Percentiles rank a stretch among this genome's conserved stretches.
These are phyloP conservation scores for Ennomos quercinarius DNA, from an alignment of 2,888 invertebrate species.

Conservation along the genomic window DNA sequence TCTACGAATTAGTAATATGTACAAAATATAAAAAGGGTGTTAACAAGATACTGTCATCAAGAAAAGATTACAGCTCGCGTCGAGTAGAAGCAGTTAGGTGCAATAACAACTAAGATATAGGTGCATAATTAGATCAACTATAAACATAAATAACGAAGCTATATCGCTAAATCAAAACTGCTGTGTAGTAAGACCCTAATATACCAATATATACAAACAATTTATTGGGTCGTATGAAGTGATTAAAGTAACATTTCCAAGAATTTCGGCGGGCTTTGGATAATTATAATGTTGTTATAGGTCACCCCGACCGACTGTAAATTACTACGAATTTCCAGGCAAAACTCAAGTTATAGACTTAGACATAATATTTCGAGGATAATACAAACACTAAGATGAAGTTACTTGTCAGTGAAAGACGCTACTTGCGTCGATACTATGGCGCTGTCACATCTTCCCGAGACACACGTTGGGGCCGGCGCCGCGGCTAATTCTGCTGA, in stretches of 20 bases:
- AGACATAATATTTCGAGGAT: too few relatives aligned
- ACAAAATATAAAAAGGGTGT: too few relatives aligned
- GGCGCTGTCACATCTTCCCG: too few relatives aligned
- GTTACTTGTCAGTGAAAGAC: too few relatives aligned
- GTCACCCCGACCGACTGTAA: conserved; percentile 51
- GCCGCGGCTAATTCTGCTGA: too few relatives aligned
- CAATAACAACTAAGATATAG: conserved; percentile 5
- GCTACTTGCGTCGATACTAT: too few relatives aligned
- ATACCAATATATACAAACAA: conserved; percentile 69
- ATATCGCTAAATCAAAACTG: conserved; percentile 67
- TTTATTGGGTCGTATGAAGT: conserved; percentile 75
- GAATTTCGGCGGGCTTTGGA: conserved; percentile 62
- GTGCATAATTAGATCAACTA: conserved; percentile 34
- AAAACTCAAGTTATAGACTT: conserved; percentile 9
- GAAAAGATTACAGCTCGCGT: too few relatives aligned
- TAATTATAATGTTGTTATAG: conserved; percentile 78
- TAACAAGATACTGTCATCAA: too few relatives aligned
- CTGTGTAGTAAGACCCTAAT: conserved; percentile 64
- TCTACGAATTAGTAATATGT: too few relatives aligned
- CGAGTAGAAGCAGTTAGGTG: not conserved
- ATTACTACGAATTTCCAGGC: conserved; percentile 28
- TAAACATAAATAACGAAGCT: conserved; percentile 57
- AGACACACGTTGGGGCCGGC: too few relatives aligned
- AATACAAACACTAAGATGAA: too few relatives aligned
- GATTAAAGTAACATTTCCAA: conserved; percentile 81